phyloP scores from a whole-genome alignment of 2,888 invertebrate species.

The Microdon myrmicae region DNA sequence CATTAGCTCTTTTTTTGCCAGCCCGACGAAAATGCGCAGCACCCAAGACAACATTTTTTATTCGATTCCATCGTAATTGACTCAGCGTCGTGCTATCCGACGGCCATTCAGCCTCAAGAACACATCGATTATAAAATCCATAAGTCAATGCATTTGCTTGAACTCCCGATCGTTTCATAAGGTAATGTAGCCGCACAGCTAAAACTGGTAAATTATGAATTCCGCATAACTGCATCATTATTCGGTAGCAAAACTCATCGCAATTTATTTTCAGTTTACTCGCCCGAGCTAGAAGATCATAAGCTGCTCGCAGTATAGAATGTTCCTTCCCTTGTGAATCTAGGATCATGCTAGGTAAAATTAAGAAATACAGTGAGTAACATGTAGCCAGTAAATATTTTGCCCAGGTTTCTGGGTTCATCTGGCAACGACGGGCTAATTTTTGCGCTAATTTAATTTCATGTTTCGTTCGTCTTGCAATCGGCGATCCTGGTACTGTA shows the following conservation, averaged over 20 bases:
- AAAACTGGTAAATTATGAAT: constrained; percentile 92
- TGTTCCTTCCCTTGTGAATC: constrained; percentile 78
- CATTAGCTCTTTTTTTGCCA: constrained; percentile 72
- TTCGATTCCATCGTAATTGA: constrained; percentile 91
- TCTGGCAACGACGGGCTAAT: constrained; percentile 71
- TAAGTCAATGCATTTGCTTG: constrained; percentile 98
- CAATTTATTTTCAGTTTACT: constrained; percentile 86
- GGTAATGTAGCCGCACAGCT: constrained; percentile 89
- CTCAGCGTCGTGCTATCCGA: constrained; percentile 78
- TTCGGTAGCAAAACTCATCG: constrained; percentile 97
- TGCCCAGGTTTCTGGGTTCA: constrained; percentile 90
- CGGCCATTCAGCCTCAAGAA: constrained; percentile 96
- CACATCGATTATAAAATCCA: constrained; percentile 83
- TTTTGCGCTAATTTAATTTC: constrained; percentile 92
- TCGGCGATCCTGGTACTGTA: constrained; percentile 82
- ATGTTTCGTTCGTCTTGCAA: constrained; percentile 93
- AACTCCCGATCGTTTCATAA: constrained; percentile 92
- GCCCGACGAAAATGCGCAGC: constrained; percentile 89
- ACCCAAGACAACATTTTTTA: constrained; percentile 90
- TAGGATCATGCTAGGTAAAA: constrained; percentile 87
- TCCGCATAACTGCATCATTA: constrained; percentile 98
- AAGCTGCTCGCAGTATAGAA: constrained; percentile 81
- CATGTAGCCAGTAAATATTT: constrained; percentile 88
- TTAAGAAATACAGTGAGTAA: constrained; percentile 95
- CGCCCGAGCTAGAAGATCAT: constrained; percentile 87